A percentile compares a stretch with the other conserved stretches of the same genome.
phyloP scores from a whole-genome alignment of 2,888 invertebrate genomes.

The Drosophila pseudotakahashii region DNA sequence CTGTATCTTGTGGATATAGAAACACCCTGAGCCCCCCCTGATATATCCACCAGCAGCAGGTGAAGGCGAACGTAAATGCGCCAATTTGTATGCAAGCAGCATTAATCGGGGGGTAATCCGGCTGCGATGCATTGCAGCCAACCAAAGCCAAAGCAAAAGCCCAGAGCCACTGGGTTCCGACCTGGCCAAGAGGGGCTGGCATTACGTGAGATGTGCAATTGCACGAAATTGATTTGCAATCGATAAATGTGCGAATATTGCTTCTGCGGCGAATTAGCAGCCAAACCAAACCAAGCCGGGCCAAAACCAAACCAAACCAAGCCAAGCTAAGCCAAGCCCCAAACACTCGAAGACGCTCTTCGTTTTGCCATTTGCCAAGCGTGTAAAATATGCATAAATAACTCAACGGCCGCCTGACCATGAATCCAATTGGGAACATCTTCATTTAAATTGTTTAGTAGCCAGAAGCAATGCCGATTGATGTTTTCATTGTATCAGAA shows the following conservation, averaged over 20 bases:
- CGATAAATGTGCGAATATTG: slow-evolving; percentile 76
- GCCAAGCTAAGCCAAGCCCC: slow-evolving; percentile 15
- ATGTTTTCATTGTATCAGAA: slow-evolving; percentile 4
- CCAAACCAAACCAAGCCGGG: slow-evolving; percentile 22
- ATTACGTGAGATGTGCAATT: slow-evolving; percentile 75
- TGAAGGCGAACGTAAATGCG: slow-evolving; percentile 63
- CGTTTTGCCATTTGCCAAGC: slow-evolving; percentile 33
- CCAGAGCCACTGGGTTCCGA: slow-evolving; percentile 2
- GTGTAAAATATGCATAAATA: slow-evolving; percentile 42
- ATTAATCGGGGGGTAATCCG: slow-evolving; percentile 77
- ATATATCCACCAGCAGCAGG: slow-evolving; percentile 22
- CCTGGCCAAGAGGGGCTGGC: slow-evolving; percentile 20
- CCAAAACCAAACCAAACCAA: too few relatives aligned
- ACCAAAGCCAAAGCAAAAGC: slow-evolving; percentile 17
- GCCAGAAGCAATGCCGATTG: not conserved
- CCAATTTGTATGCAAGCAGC: slow-evolving; percentile 78
- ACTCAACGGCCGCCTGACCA: slow-evolving; percentile 20
- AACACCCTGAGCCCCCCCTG: not conserved
- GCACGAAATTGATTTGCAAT: slow-evolving; percentile 76
- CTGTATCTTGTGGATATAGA: slow-evolving; percentile 2
- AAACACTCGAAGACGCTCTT: slow-evolving; percentile 31
- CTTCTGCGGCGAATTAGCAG: slow-evolving; percentile 68
- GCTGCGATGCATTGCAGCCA: slow-evolving; percentile 70
- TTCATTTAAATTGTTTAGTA: slow-evolving; percentile 21
- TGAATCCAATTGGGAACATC: slow-evolving; percentile 40